Percentiles rank a stretch among this genome's conserved stretches.
Evolutionary conservation across 92 coral and sea anemone genomes (phyloP).

Genomic region (Epizoanthus ramosus): DNA sequence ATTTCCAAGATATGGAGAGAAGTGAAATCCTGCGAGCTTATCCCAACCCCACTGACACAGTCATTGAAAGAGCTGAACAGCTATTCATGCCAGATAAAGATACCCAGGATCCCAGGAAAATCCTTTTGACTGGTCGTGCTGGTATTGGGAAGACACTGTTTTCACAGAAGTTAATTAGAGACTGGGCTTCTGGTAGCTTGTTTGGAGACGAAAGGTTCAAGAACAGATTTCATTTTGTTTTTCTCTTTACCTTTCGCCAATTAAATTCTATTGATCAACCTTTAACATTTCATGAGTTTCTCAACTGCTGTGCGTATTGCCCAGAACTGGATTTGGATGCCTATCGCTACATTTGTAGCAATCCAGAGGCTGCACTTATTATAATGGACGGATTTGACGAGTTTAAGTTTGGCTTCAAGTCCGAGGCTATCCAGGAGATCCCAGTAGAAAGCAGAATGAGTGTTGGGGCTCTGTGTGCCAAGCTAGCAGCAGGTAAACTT

Average conservation of each 20-base stretch:
- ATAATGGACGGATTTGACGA: neutral
- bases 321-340: neutral
- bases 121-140: constrained; percentile 55
- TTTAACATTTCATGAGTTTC: neutral
- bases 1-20: no score
- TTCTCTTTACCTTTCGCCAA: neutral
- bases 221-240: constrained; percentile 5
- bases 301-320: neutral
- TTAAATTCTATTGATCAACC: neutral
- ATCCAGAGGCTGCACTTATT: neutral
- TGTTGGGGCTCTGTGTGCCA: neutral
- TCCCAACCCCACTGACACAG: neutral
- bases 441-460: neutral
- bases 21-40: no score
- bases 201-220: neutral
- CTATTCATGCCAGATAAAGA: no score
- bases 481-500: neutral
- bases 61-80: no score
- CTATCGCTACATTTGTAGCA: neutral
- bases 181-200: constrained; percentile 45
- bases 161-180: constrained; percentile 55
- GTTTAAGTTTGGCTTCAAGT: neutral
- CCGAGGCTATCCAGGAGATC: neutral
- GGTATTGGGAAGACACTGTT: constrained; percentile 58
- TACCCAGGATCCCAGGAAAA: constrained; percentile 27